Percentiles rank a stretch among this genome's conserved stretches.
phyloP scores from a whole-genome alignment of 2,888 invertebrate species.

The Acanthosepion esculentum region DNA sequence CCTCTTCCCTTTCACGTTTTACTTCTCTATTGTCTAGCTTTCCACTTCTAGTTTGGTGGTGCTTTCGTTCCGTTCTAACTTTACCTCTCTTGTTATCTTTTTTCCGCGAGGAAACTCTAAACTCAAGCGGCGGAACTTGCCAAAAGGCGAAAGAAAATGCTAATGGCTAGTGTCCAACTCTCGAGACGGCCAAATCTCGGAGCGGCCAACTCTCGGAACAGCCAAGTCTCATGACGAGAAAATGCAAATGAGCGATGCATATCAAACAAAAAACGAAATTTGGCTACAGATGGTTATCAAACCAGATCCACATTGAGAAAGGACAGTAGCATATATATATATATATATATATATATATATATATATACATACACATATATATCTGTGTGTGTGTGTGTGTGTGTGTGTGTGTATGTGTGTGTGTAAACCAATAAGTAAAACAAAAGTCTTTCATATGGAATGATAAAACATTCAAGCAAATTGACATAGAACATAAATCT shows the following conservation, averaged over 20 bases:
- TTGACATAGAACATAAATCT: no score
- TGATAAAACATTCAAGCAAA: no score
- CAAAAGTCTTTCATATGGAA: no score
- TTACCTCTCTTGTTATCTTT: background rate
- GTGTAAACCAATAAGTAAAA: no score
- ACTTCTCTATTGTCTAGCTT: background rate
- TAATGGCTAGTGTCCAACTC: background rate
- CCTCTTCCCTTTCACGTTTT: background rate
- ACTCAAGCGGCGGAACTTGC: slow-evolving; percentile 33
- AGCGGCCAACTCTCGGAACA: background rate
- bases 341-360: background rate
- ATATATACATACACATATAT: background rate
- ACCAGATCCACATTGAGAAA: background rate
- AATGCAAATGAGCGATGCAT: slow-evolving; percentile 21
- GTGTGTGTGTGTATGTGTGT: background rate
- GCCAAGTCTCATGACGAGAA: background rate
- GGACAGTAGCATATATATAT: background rate
- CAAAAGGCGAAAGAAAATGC: background rate
- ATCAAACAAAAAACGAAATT: background rate
- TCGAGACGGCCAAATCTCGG: slow-evolving; percentile 33
- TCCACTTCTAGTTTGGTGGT: background rate
- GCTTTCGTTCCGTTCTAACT: background rate
- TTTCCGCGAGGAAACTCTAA: background rate
- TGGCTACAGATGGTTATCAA: background rate
- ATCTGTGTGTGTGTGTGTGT: background rate